Evolutionary conservation across 2,113 vertebrate genomes (phyloP).

Genomic region (Hippocampus mohnikei): DNA sequence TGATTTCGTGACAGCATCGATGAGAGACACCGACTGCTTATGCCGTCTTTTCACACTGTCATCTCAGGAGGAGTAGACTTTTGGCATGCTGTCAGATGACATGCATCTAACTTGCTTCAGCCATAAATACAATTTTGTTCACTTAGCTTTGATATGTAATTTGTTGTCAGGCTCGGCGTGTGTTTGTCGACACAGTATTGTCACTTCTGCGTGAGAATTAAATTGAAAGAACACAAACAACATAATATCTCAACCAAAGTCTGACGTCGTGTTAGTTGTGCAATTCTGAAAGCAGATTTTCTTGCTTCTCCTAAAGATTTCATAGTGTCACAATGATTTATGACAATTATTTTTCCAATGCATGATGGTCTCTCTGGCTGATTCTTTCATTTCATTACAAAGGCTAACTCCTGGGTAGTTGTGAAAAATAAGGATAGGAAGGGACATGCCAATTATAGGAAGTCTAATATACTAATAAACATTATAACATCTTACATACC

Average conservation of each 20-base stretch:
- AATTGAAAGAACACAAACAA: background rate
- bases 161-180: background rate
- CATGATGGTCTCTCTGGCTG: too few relatives aligned
- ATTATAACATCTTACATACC: too few relatives aligned
- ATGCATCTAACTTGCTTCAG: background rate
- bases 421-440: too few relatives aligned
- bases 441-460: too few relatives aligned
- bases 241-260: background rate
- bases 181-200: too few relatives aligned
- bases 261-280: background rate
- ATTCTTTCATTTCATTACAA: too few relatives aligned
- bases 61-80: constrained; percentile 12
- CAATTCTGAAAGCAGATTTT: too few relatives aligned
- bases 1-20: constrained; percentile 29
- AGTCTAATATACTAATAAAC: too few relatives aligned
- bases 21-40: constrained; percentile 24
- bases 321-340: too few relatives aligned
- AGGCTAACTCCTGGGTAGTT: too few relatives aligned
- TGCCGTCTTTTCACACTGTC: constrained; percentile 16
- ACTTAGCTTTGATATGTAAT: background rate
- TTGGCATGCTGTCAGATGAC: constrained; percentile 17
- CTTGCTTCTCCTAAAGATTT: too few relatives aligned
- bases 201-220: background rate
- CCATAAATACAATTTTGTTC: background rate
- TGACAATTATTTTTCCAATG: too few relatives aligned